These are phyloP conservation scores for Craterocephalus amniculus DNA, from an alignment of 2,797 vertebrate species.

Conservation along the genomic window DNA sequence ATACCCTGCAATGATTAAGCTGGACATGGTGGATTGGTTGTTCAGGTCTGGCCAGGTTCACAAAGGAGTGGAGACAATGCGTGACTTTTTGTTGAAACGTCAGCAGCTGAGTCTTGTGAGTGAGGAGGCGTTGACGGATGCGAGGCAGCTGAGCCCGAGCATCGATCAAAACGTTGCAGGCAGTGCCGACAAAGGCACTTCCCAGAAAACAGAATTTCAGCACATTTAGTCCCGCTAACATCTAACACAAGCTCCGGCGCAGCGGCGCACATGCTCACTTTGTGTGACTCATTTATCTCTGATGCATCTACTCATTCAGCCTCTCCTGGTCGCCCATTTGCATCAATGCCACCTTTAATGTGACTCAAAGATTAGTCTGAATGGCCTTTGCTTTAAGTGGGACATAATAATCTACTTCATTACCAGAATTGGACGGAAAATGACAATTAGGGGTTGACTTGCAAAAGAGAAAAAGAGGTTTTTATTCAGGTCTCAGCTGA, in stretches of 20 bases:
- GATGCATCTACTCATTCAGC: not conserved
- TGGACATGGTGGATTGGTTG: conserved; percentile 48
- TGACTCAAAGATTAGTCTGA: conserved; percentile 25
- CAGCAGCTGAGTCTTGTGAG: conserved; percentile 57
- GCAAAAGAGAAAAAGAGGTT: not conserved
- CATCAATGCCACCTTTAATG: conserved; percentile 12
- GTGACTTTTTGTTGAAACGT: conserved; percentile 45
- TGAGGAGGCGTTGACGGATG: conserved; percentile 57
- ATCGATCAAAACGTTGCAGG: conserved; percentile 53
- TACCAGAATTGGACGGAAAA: not conserved
- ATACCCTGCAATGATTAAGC: conserved; percentile 74
- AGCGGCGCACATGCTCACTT: not conserved
- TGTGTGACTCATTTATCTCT: conserved; percentile 6
- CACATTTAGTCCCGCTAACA: conserved; percentile 40
- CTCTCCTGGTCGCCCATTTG: conserved; percentile 6
- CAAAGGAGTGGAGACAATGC: conserved; percentile 51
- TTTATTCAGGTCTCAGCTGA: not conserved
- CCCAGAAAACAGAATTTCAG: conserved; percentile 47
- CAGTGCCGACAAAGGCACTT: conserved; percentile 34
- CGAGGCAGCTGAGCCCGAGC: conserved; percentile 51
- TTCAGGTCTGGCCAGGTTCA: conserved; percentile 56
- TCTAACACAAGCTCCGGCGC: not conserved
- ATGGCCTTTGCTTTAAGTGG: not conserved
- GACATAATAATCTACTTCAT: conserved; percentile 2
- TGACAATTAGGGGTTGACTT: conserved; percentile 12